These are phyloP conservation scores for Microcebus tavaratra DNA, from an alignment of 2,113 vertebrate species.

Conservation along the genomic window DNA sequence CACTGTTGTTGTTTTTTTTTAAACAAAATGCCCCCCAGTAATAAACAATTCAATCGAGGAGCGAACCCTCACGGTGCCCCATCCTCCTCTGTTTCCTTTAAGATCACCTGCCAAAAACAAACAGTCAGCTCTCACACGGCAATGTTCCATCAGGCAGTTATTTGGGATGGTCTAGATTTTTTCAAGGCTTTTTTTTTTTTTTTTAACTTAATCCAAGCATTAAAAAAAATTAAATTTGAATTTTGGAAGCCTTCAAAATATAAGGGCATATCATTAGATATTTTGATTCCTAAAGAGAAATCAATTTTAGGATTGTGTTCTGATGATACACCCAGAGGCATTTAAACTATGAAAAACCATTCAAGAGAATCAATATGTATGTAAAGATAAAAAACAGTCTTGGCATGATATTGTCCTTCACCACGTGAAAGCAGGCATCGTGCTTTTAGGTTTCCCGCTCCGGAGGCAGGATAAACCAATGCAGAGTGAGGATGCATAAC, in stretches of 20 bases:
- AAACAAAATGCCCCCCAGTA: not conserved
- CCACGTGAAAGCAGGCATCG: not conserved
- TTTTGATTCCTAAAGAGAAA: conserved; percentile 2
- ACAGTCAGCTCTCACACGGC: not conserved
- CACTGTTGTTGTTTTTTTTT: not conserved
- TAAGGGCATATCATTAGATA: not conserved
- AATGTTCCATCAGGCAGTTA: not conserved
- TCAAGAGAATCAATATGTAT: not conserved
- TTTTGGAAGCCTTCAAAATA: not conserved
- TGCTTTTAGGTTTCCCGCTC: not conserved
- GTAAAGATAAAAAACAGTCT: not conserved
- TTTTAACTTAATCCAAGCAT: not conserved
- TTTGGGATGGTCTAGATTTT: not conserved
- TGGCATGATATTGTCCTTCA: not conserved
- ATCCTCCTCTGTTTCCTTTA: not conserved
- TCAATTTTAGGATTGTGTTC: not conserved
- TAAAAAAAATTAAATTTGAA: not conserved
- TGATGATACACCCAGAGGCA: not conserved
- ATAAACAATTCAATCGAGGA: not conserved
- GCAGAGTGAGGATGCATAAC: not conserved
- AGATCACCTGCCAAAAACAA: not conserved
- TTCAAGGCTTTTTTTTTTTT: not conserved
- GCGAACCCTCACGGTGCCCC: not conserved
- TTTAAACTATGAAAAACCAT: not conserved
- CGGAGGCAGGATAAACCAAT: not conserved